These are phyloP conservation scores for Sarcophaga subvicina DNA, from an alignment of 2,888 invertebrate genomes.

Conservation along the genomic window DNA sequence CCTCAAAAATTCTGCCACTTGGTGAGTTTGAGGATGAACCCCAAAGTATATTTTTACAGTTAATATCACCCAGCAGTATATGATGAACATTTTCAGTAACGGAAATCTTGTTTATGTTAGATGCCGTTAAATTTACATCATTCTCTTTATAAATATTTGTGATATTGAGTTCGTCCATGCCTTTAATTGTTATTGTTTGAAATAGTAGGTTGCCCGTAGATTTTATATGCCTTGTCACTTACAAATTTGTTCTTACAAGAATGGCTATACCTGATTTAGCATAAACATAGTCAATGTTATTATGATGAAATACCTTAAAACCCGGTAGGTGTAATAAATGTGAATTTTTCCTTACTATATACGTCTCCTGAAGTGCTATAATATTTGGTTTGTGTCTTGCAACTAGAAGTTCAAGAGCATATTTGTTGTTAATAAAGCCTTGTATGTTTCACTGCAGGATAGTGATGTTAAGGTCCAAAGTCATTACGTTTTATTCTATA, in stretches of 20 bases:
- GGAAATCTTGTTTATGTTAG: not conserved
- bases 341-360: slow-evolving; percentile 32
- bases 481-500: slow-evolving; percentile 3
- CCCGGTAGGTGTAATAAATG: slow-evolving; percentile 32
- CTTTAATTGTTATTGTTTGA: slow-evolving; percentile 2
- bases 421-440: slow-evolving; percentile 22
- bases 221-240: not conserved
- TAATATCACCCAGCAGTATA: too few species aligned
- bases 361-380: slow-evolving; percentile 25
- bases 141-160: not conserved
- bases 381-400: slow-evolving; percentile 23
- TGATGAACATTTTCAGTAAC: not conserved
- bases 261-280: slow-evolving; percentile 13
- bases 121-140: not conserved
- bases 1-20: slow-evolving; percentile 6
- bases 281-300: slow-evolving; percentile 20
- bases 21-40: not conserved
- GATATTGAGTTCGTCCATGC: not conserved
- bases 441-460: slow-evolving; percentile 44
- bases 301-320: slow-evolving; percentile 27
- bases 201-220: slow-evolving; percentile 1
- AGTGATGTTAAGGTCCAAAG: not conserved
- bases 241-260: not conserved
- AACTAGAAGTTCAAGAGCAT: slow-evolving; percentile 28
- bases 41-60: not conserved